Base-by-base conservation (phyloP, 37 sponge, comb jelly and placozoan genomes). In the Halichondria panicea region DNA sequence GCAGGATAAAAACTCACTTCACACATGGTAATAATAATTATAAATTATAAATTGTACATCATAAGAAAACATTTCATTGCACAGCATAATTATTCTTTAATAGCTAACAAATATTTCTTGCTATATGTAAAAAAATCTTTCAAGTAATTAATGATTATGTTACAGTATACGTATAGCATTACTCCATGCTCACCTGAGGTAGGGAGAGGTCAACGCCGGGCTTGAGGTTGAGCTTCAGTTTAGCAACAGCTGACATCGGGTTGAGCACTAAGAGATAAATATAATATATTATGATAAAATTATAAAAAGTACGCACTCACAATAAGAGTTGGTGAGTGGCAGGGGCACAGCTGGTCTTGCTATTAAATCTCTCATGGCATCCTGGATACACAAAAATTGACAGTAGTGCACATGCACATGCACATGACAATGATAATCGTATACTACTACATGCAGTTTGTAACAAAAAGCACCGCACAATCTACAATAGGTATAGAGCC, bases 161-260 rank as follows among this genome's bases (percentile, higher is more conserved):
- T 48, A 48, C 52, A 48, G 52, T 48, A 48, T 48, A 15, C 15
- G 15, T 48, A 15, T 48, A 48, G 11, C n/a, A 15, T 63, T 33
- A 3, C 24, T 46, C 21, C 53, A 48, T 44, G 25, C 56, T 4
- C 24, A 89, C 90, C 84, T 83, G 81, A 6, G 90, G 90, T 33
- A 74, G 75, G 36, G 7, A 46, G 28, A 77, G 42, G 69, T 79
- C 85, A 19, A 52, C 64, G 43, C 74, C 79, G 3, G 80, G 71
- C 41, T 65, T 90, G 25, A 85, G 44, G 41, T 81, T 90, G 55
- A 90, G 41, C 3, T 75, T 71, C 27, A 90, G 55, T 31, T 71
- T 75, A 1, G 86, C 81, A 61, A 25, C 25, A n/a, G 86, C 91
- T 19, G 91, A 60, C 46, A 90, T 3, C 21, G 91, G 91, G 37